Percentiles rank a stretch among this genome's conserved stretches.
These are phyloP conservation scores for Eupithecia centaureata DNA, from an alignment of 2,888 invertebrate genomes.

Conservation along the genomic window DNA sequence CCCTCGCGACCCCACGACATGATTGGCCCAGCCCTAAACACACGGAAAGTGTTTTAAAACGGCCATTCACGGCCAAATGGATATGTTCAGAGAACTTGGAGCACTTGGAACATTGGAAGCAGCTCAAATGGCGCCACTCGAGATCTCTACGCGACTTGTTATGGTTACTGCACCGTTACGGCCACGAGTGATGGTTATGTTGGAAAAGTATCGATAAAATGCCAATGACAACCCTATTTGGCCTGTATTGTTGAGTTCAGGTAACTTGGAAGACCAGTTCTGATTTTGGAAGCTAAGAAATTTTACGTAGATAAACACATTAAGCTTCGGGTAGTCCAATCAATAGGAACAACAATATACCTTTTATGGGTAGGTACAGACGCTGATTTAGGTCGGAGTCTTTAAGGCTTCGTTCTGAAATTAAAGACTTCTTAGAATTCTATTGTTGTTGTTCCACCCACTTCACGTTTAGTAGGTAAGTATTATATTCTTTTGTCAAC, in stretches of 20 bases:
- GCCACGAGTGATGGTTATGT: slow-evolving; percentile 21
- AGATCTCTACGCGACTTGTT: slow-evolving; percentile 38
- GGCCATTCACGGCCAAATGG: slow-evolving; percentile 58
- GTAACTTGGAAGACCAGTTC: neutral
- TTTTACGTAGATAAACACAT: neutral
- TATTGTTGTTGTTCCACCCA: slow-evolving; percentile 12
- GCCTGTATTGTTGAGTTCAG: slow-evolving; percentile 10
- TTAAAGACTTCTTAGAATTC: slow-evolving; percentile 5
- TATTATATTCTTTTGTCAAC: slow-evolving; percentile 11
- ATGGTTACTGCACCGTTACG: slow-evolving; percentile 35
- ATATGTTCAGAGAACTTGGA: slow-evolving; percentile 53
- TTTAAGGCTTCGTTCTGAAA: neutral
- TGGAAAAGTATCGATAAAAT: slow-evolving; percentile 19
- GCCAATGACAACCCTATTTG: slow-evolving; percentile 12
- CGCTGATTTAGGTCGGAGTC: neutral
- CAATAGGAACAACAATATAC: neutral
- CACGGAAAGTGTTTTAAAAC: slow-evolving; percentile 72
- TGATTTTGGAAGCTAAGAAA: neutral
- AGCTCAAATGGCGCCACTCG: slow-evolving; percentile 41
- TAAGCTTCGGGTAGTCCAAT: neutral
- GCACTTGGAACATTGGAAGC: slow-evolving; percentile 47
- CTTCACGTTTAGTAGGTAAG: slow-evolving; percentile 11
- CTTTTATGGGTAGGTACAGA: neutral
- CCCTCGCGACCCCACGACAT: slow-evolving; percentile 45
- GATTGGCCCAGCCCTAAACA: slow-evolving; percentile 59